Evolutionary conservation across 2,888 invertebrate species (phyloP).

Genomic region (Cataglyphis albicans): DNA sequence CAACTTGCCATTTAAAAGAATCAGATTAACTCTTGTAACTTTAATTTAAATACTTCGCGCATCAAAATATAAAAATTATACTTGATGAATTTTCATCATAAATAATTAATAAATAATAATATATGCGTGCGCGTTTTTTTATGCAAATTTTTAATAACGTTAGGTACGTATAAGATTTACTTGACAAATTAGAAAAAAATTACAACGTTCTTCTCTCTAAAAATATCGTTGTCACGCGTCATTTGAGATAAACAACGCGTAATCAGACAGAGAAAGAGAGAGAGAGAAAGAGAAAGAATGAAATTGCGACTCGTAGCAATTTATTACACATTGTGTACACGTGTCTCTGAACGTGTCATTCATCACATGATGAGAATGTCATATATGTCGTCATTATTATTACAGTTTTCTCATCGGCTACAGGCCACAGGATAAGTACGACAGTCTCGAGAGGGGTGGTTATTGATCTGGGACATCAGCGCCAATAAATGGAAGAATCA

Average conservation of each 20-base stretch:
- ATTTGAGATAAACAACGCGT: slow-evolving; percentile 13
- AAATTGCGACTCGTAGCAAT: slow-evolving; percentile 13
- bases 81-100: neutral
- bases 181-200: neutral
- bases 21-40: neutral
- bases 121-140: neutral
- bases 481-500: slow-evolving; percentile 61
- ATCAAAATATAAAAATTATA: neutral
- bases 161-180: neutral
- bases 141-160: neutral
- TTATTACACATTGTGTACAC: slow-evolving; percentile 13
- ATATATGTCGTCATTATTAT: slow-evolving; percentile 36
- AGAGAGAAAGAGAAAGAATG: neutral
- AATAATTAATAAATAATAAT: neutral
- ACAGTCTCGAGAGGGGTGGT: slow-evolving; percentile 70
- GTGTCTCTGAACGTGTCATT: neutral
- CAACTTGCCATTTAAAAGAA: neutral
- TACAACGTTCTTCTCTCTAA: neutral
- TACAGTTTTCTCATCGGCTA: slow-evolving; percentile 45
- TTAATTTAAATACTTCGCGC: neutral
- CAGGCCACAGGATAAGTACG: slow-evolving; percentile 45
- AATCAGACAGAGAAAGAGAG: neutral
- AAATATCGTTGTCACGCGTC: neutral
- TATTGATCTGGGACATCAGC: slow-evolving; percentile 81
- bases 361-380: slow-evolving; percentile 3